Evolutionary conservation across 53 echinoderm and acorn worm genomes (phyloP), one percentile per base, ranked within the genome.

Genomic region (Stichopus horrens): DNA sequence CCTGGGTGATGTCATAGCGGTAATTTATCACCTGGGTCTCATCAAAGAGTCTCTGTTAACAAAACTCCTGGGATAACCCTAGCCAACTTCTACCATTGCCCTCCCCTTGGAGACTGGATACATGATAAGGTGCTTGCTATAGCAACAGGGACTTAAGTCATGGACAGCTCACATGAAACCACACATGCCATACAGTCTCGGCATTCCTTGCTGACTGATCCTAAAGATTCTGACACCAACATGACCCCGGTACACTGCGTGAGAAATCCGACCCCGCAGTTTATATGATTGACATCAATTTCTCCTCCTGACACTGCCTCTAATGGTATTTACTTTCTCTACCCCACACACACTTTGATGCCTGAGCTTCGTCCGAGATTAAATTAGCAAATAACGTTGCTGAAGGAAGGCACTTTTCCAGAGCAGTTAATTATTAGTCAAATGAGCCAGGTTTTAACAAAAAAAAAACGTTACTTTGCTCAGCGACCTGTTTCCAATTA

Each of bases 101-200:
- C 57, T 81, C 58, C n/a, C 71, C 19, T 20, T 71, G 71, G 19
- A 18, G 71, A 71, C 37, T 37, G 37, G 37, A 37, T 37, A 37
- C 37, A 37, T 37, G 37, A 37, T 37, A 37, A 37, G 37, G 37
- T 37, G 37, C 37, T 37, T 37, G 37, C 37, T 37, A 37, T 37
- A 37, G 37, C 37, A 37, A 37, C 37, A 2, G 37, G 75, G 23
- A 52, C 75, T 75, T 23, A 75, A 19, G 79, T 52, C 52, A 79
- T 53, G 56, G 18, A 22, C 56, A 81, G 57, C 19, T 21, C 58
- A 81, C 81, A 81, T 20, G 81, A 81, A 81, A 81, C 81, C 81
- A 81, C 81, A 81, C 81, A 81, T 81, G 81, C 81, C 81, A 81
- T 20, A 56, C 81, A 81, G 56, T 81, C 81, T 81, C 81, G 57